These are phyloP conservation scores for Crioceris asparagi DNA, from an alignment of 2,888 invertebrate species.

Conservation along the genomic window DNA sequence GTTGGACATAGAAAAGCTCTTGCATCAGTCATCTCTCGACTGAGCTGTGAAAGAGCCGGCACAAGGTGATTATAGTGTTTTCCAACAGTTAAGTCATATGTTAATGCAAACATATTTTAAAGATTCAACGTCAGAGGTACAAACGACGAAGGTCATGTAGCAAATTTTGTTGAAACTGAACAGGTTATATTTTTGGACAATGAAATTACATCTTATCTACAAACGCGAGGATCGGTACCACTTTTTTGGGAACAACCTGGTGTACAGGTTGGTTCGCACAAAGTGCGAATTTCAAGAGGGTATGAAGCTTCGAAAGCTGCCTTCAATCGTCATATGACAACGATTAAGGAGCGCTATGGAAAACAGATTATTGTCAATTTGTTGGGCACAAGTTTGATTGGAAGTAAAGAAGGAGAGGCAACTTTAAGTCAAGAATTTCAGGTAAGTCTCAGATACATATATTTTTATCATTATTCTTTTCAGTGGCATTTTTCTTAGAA, in stretches of 20 bases:
- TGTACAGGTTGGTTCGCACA: slow-evolving; percentile 92
- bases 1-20: slow-evolving; percentile 89
- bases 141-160: slow-evolving; percentile 98
- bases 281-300: slow-evolving; percentile 92
- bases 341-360: slow-evolving; percentile 83
- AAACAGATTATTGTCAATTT: slow-evolving; percentile 86
- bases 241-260: slow-evolving; percentile 99
- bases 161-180: slow-evolving; percentile 99
- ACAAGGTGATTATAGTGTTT: slow-evolving; percentile 49
- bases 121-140: slow-evolving; percentile 97
- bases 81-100: neutral
- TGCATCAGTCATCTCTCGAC: slow-evolving; percentile 88
- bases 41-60: slow-evolving; percentile 96
- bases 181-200: slow-evolving; percentile 91
- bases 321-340: slow-evolving; percentile 80
- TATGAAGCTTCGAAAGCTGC: slow-evolving; percentile 90
- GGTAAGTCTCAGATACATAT: no score
- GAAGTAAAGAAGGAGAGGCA: slow-evolving; percentile 95
- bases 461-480: no score
- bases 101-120: slow-evolving; percentile 2
- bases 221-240: slow-evolving; percentile 93
- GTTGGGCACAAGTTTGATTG: slow-evolving; percentile 80
- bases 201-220: slow-evolving; percentile 79
- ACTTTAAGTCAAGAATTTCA: slow-evolving; percentile 90
- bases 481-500: no score